A percentile compares a stretch with the other conserved stretches of the same genome.
Evolutionary conservation across 2,113 vertebrate genomes (phyloP).

Genomic region (Rallus limicola): DNA sequence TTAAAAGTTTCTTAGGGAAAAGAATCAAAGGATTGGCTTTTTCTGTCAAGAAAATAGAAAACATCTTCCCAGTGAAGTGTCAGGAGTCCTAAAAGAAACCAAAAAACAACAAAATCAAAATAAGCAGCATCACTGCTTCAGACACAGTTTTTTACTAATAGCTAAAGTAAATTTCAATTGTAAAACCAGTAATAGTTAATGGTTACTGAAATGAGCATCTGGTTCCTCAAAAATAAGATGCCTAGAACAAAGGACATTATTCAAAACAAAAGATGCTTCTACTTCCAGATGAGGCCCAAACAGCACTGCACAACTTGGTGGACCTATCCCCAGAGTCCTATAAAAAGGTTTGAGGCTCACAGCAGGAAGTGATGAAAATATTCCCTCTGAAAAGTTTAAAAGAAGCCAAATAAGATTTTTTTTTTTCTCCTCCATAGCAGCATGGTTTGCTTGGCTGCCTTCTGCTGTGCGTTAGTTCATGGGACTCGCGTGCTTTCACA

Average conservation of each 20-base stretch:
- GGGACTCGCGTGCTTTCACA: background rate
- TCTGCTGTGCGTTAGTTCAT: background rate
- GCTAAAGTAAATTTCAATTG: background rate
- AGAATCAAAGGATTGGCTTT: background rate
- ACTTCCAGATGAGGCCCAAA: background rate
- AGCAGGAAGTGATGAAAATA: background rate
- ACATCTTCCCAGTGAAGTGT: background rate
- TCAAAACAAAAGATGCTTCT: background rate
- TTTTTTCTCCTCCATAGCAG: background rate
- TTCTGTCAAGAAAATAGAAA: background rate
- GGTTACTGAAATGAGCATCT: background rate
- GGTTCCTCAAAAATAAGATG: background rate
- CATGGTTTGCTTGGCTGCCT: background rate
- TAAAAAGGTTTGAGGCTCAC: background rate
- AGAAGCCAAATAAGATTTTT: background rate
- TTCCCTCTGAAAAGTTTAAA: background rate
- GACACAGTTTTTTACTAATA: background rate
- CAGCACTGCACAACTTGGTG: background rate
- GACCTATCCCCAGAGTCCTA: background rate
- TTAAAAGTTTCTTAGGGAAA: background rate
- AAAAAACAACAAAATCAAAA: background rate
- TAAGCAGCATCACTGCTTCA: background rate
- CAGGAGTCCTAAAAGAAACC: background rate
- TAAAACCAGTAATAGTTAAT: background rate
- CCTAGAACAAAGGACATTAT: background rate